These are phyloP conservation scores for Pachyuromys duprasi DNA, from an alignment of 2,797 vertebrate genomes.

Conservation along the genomic window DNA sequence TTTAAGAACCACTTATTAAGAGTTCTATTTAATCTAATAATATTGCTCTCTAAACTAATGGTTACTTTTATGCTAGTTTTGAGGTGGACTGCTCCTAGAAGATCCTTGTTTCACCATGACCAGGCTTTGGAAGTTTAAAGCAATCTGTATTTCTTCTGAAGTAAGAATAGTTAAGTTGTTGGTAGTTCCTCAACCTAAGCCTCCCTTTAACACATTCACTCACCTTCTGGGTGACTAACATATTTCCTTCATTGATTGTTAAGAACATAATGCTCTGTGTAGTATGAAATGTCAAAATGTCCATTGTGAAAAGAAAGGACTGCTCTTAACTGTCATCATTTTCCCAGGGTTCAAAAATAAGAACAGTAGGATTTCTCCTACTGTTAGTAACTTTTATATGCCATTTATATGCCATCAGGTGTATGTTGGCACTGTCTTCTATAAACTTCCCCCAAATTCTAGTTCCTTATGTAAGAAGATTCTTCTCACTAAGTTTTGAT, in stretches of 20 bases:
- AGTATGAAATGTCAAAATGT: neutral
- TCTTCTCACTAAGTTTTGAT: neutral
- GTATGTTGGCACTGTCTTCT: neutral
- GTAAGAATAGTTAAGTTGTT: neutral
- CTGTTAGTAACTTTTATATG: neutral
- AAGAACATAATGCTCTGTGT: neutral
- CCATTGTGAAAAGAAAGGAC: neutral
- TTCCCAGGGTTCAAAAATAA: neutral
- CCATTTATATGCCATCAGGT: neutral
- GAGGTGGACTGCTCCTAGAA: neutral
- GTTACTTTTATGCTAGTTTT: neutral
- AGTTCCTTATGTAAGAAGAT: neutral
- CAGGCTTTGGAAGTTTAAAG: neutral
- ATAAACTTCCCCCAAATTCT: neutral
- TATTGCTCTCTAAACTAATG: neutral
- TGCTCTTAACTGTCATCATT: neutral
- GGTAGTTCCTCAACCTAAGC: neutral
- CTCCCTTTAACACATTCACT: neutral
- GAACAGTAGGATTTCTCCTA: neutral
- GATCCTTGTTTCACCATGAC: neutral
- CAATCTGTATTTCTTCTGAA: neutral
- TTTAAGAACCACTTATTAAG: slow-evolving; percentile 18
- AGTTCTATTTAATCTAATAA: neutral
- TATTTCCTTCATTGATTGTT: neutral
- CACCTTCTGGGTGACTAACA: neutral